A percentile compares a stretch with the other conserved stretches of the same genome.
phyloP scores from a whole-genome alignment of 2,113 vertebrate genomes.

The Pedionomus torquatus region DNA sequence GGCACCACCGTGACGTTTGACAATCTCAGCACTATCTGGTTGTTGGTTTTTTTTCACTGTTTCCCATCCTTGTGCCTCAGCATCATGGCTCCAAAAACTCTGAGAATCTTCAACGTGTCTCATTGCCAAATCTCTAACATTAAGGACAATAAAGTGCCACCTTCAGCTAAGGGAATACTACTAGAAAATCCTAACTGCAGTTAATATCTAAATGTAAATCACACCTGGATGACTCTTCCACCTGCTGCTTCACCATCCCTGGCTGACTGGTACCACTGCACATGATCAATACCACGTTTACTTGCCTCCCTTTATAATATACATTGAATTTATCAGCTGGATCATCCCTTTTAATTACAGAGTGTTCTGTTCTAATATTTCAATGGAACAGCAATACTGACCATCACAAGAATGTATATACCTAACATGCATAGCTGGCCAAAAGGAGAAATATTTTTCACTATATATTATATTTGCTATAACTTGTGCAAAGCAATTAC shows the following conservation, averaged over 20 bases:
- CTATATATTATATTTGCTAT: not conserved
- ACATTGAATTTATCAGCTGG: constrained; percentile 35
- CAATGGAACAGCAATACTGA: not conserved
- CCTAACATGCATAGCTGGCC: not conserved
- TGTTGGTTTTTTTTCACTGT: not conserved
- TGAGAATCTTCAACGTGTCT: not conserved
- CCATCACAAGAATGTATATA: not conserved
- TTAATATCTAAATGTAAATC: constrained; percentile 54
- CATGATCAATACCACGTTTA: constrained; percentile 38
- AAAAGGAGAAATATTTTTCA: not conserved
- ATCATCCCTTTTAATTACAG: constrained; percentile 46
- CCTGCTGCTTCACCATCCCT: not conserved
- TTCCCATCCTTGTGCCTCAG: not conserved
- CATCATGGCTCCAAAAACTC: not conserved
- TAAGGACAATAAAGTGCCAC: not conserved
- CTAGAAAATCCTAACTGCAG: not conserved
- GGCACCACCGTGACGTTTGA: not conserved
- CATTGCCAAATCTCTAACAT: not conserved
- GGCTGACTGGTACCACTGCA: not conserved
- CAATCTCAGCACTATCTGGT: not conserved
- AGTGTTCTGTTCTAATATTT: constrained; percentile 19
- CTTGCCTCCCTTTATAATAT: constrained; percentile 49
- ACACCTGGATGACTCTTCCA: constrained; percentile 10
- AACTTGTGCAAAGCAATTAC: not conserved
- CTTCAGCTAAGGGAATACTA: not conserved